These are phyloP conservation scores for Sinohyriopsis cumingii DNA, from an alignment of 2,888 invertebrate genomes.

Conservation along the genomic window DNA sequence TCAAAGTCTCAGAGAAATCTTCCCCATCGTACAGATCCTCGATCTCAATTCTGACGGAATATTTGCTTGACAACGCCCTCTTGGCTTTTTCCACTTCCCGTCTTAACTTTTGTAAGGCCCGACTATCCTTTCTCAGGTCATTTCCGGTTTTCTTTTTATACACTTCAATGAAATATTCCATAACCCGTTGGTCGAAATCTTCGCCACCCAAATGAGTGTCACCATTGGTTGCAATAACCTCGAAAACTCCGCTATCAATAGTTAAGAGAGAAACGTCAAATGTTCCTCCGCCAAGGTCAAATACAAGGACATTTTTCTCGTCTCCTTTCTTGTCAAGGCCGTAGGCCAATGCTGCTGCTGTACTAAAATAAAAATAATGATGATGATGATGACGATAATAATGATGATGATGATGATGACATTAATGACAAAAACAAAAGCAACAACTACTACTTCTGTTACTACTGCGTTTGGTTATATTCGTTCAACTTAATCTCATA, in stretches of 20 bases:
- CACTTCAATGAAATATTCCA: slow-evolving; percentile 99
- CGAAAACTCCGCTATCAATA: slow-evolving; percentile 99
- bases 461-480: too few species aligned
- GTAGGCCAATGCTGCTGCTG: slow-evolving; percentile 97
- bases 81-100: slow-evolving; percentile 98
- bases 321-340: slow-evolving; percentile 93
- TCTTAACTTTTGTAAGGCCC: slow-evolving; percentile 95
- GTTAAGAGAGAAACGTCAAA: slow-evolving; percentile 98
- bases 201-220: slow-evolving; percentile 99
- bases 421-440: too few species aligned
- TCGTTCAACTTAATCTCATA: too few species aligned
- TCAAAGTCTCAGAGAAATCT: slow-evolving; percentile 98
- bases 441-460: too few species aligned
- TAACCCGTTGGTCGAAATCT: slow-evolving; percentile 98
- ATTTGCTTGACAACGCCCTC: slow-evolving; percentile 93
- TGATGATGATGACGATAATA: slow-evolving; percentile 3
- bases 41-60: slow-evolving; percentile 98
- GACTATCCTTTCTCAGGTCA: slow-evolving; percentile 93
- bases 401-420: background rate
- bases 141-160: slow-evolving; percentile 99
- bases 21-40: slow-evolving; percentile 98
- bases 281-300: slow-evolving; percentile 99
- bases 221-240: slow-evolving; percentile 88
- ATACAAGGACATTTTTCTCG: slow-evolving; percentile 98
- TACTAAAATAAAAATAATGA: slow-evolving; percentile 69